Evolutionary conservation across 2,113 vertebrate genomes (phyloP).

Genomic region (Myotis brandtii): DNA sequence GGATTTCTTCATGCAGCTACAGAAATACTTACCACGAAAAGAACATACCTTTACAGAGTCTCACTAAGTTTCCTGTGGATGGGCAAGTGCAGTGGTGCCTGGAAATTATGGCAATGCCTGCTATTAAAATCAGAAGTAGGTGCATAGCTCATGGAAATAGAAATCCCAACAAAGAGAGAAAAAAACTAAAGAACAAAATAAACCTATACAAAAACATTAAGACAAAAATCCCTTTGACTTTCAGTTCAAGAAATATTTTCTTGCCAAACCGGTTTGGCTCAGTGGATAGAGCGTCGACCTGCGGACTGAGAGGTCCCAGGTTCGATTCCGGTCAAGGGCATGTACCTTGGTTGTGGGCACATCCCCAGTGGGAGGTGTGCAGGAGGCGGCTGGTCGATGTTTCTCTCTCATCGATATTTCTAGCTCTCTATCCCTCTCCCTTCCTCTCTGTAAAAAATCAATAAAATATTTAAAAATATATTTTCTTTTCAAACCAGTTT

Average conservation of each 20-base stretch:
- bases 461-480: no score
- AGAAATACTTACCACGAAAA: background rate
- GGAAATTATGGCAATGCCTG: background rate
- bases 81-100: background rate
- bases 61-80: background rate
- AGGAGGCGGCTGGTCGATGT: no score
- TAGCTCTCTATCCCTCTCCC: no score
- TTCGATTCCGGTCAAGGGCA: no score
- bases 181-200: background rate
- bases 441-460: no score
- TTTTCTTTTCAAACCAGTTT: slow-evolving; percentile 19
- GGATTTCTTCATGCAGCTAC: background rate
- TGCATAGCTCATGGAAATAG: background rate
- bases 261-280: background rate
- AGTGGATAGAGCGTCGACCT: no score
- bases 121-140: background rate
- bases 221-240: background rate
- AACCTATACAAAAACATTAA: background rate
- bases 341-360: no score
- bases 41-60: background rate
- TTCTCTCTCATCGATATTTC: no score
- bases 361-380: no score
- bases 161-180: background rate
- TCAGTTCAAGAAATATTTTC: slow-evolving; percentile 15
- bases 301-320: no score